phyloP scores from a whole-genome alignment of 2,113 vertebrate species.

The Phrynosoma blainvillii region DNA sequence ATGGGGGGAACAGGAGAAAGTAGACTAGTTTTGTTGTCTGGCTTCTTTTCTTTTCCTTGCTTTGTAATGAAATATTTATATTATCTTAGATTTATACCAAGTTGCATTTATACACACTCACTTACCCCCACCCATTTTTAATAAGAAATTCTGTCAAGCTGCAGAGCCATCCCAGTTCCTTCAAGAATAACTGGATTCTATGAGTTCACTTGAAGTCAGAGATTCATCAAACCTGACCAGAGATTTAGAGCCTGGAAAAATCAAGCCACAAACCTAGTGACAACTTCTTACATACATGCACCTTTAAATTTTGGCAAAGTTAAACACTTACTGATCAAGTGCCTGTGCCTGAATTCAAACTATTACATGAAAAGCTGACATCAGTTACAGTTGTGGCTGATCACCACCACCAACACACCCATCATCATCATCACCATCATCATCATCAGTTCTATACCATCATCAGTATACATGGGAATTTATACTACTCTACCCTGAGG shows the following conservation, averaged over 20 bases:
- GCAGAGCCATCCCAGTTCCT: not conserved
- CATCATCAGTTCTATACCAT: not conserved
- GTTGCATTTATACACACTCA: not conserved
- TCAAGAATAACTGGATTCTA: not conserved
- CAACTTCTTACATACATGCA: not conserved
- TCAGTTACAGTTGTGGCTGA: not conserved
- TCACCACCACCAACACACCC: not conserved
- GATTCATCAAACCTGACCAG: not conserved
- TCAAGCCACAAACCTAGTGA: not conserved
- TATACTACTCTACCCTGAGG: not conserved
- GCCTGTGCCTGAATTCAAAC: not conserved
- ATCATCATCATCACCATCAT: not conserved
- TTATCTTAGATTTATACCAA: constrained; percentile 23
- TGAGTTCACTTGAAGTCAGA: not conserved
- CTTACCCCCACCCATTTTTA: not conserved
- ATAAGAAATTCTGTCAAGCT: not conserved
- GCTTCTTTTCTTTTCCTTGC: not conserved
- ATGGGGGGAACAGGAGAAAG: not conserved
- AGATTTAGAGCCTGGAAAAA: not conserved
- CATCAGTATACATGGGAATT: not conserved
- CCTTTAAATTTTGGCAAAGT: not conserved
- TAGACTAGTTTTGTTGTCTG: not conserved
- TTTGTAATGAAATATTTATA: constrained; percentile 33
- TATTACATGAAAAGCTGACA: not conserved
- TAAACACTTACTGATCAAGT: too few relatives aligned